Evolutionary conservation across 2,113 vertebrate genomes (phyloP).

Genomic region (Sphaerodactylus townsendi): DNA sequence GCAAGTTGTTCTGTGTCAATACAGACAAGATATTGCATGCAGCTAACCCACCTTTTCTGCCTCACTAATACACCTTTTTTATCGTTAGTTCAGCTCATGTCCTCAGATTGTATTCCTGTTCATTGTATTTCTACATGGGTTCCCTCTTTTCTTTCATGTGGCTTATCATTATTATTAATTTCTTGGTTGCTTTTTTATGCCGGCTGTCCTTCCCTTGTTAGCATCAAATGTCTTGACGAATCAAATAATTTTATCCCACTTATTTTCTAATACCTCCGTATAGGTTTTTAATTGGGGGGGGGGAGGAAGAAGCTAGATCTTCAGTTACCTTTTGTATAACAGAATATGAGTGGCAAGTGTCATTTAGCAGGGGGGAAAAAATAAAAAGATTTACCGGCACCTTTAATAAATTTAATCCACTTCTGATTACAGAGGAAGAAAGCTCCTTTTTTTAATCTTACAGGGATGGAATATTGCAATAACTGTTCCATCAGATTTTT

Average conservation of each 20-base stretch:
- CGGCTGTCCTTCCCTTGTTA: constrained; percentile 53
- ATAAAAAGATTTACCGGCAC: constrained; percentile 66
- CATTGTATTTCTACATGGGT: constrained; percentile 39
- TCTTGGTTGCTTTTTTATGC: constrained; percentile 61
- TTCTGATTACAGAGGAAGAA: constrained; percentile 78
- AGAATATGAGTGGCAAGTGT: constrained; percentile 71
- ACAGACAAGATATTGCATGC: constrained; percentile 42
- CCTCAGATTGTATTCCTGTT: constrained; percentile 53
- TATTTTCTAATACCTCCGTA: constrained; percentile 52
- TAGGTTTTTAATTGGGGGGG: constrained; percentile 43
- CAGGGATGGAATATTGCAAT: constrained; percentile 83
- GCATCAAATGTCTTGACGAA: constrained; percentile 61
- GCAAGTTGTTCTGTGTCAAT: constrained; percentile 26
- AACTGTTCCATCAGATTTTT: constrained; percentile 84
- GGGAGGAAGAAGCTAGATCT: constrained; percentile 52
- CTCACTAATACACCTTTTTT: constrained; percentile 45
- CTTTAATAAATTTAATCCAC: constrained; percentile 82
- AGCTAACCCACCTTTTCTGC: constrained; percentile 41
- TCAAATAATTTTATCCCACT: constrained; percentile 50
- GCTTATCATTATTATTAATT: constrained; percentile 60
- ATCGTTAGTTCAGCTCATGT: constrained; percentile 42
- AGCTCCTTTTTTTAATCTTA: constrained; percentile 82
- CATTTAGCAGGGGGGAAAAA: constrained; percentile 55
- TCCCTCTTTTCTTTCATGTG: constrained; percentile 57
- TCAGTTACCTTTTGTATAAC: constrained; percentile 66